phyloP scores from a whole-genome alignment of 2,888 invertebrate genomes.

The Sesia apiformis region DNA sequence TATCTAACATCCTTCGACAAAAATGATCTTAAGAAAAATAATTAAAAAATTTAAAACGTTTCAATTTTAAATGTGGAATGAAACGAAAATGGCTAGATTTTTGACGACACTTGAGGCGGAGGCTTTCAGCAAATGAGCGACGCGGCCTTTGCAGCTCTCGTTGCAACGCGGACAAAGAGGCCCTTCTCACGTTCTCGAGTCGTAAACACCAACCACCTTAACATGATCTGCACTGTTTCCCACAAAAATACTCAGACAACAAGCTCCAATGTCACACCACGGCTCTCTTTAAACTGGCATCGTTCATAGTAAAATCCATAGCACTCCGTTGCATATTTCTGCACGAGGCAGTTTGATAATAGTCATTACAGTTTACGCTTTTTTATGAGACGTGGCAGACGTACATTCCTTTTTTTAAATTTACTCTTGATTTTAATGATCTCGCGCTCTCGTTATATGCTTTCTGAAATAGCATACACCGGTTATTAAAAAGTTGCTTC shows the following conservation, averaged over 20 bases:
- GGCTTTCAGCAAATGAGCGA: conserved; percentile 64
- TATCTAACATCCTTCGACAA: too few species aligned
- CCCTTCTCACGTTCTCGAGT: conserved; percentile 30
- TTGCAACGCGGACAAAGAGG: conserved; percentile 38
- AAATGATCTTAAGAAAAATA: too few species aligned
- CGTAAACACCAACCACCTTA: conserved; percentile 20
- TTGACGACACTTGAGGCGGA: conserved; percentile 20
- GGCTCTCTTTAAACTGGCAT: conserved; percentile 28
- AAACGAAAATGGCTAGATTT: conserved; percentile 44
- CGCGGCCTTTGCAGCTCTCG: conserved; percentile 29
- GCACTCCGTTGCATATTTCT: conserved; percentile 32
- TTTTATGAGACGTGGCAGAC: too few species aligned
- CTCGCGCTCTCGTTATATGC: background rate
- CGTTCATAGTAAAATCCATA: conserved; percentile 17
- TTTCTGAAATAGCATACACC: background rate
- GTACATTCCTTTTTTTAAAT: conserved; percentile 4
- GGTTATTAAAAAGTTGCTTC: too few species aligned
- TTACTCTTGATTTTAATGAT: conserved; percentile 7
- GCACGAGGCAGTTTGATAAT: conserved; percentile 20
- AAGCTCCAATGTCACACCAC: conserved; percentile 16
- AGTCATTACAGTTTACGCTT: conserved; percentile 11
- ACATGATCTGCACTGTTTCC: conserved; percentile 15
- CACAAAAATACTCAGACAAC: conserved; percentile 20
- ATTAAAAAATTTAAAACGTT: too few species aligned
- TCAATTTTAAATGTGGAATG: conserved; percentile 15